Conservation (phyloP, 2,888 invertebrate species). For the Pseudoips prasinana region DNA sequence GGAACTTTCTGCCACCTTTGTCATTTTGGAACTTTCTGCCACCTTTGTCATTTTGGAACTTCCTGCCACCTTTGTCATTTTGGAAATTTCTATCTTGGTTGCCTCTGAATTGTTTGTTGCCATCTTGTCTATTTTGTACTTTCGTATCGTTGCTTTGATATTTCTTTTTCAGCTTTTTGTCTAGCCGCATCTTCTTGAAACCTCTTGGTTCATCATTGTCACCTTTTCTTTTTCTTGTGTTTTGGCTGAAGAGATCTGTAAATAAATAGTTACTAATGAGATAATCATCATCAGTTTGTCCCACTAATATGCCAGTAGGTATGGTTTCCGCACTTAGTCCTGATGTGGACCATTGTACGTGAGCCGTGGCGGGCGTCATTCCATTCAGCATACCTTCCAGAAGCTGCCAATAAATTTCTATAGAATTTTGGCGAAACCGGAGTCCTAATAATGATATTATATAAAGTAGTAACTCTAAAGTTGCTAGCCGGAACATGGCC, state of each 20-base stretch:
- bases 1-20: constrained; percentile 38
- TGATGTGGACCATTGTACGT: no score
- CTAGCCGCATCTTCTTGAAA: constrained; percentile 71
- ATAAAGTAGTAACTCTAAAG: no score
- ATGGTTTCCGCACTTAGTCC: no score
- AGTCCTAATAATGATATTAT: no score
- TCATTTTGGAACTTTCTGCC: constrained; percentile 27
- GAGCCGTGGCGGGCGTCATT: no score
- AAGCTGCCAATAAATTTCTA: no score
- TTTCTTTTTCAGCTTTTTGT: constrained; percentile 66
- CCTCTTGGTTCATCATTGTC: constrained; percentile 60
- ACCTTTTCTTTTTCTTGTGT: constrained; percentile 56
- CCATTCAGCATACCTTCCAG: no score
- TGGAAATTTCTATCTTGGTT: constrained; percentile 38
- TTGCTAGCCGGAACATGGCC: no score
- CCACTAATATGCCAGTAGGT: no score
- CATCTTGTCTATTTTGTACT: constrained; percentile 33
- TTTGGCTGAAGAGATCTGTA: constrained; percentile 64
- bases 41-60: constrained; percentile 31
- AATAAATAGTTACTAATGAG: constrained; percentile 7
- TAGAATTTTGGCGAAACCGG: no score
- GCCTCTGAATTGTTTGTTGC: constrained; percentile 36
- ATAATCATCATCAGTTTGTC: no score
- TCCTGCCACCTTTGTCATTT: constrained; percentile 35
- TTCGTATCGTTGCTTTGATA: constrained; percentile 47